These are phyloP conservation scores for western clawed frog (Xenopus tropicalis) DNA, from an alignment of 2,113 vertebrate species.

Conservation along the genomic window UCB_Xtro_10.0 CM004449.2:75363501-75364000, in stretches of 20 bases:
- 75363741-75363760: constrained; percentile 21
- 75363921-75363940: background rate
- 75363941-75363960: too few species aligned
- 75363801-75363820: background rate
- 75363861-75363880: background rate
- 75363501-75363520: too few species aligned
- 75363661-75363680: too few species aligned
- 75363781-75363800: background rate
- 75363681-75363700: constrained; percentile 8
- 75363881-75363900: background rate
- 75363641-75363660: too few species aligned
- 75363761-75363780: constrained; percentile 17
- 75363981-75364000: background rate
- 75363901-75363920: constrained; percentile 11
- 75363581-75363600: too few species aligned
- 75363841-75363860: constrained; percentile 5
- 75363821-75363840: background rate
- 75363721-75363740: background rate
- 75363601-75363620: too few species aligned
- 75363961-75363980: background rate
- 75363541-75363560: too few species aligned
- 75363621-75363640: too few species aligned
- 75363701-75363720: constrained; percentile 26
- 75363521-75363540: too few species aligned
- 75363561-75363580: too few species aligned